Evolutionary conservation across 1,140 invertebrate species (phyloP), one percentile per base, ranked within the genome.

Genomic region (Maconellicoccus hirsutus): DNA sequence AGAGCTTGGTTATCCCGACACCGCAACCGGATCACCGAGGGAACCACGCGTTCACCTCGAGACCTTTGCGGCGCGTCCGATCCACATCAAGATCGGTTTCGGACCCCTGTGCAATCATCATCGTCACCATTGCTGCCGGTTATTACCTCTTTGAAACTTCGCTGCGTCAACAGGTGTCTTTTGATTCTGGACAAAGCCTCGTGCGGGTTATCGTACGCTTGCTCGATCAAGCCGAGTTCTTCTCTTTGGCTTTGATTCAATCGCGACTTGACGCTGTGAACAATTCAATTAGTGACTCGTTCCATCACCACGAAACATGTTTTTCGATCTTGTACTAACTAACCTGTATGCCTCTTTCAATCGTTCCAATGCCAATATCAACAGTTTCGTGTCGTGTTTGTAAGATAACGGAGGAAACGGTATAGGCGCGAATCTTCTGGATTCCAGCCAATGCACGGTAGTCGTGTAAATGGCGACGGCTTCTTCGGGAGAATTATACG

Each of bases 391-490:
- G 81, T 99, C 97, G 78, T 99, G 97, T 80, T 99, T 99, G 81
- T 99, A 99, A 0, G 96, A 98, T 0, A 99, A 83, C 0, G 98
- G 98, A 14, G 98, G 98, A 82, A 99, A 99, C 0, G 96, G 97
- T 76, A 99, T 99, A 0, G 97, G 98, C 0, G 96, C 96, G 82
- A 99, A 99, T 74, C 96, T 85, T 66, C 98, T 83, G 0, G 94
- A 98, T 79, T 99, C 98, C 16, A 99, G 82, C 98, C 98, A 99
- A 82, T 99, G 97, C 0, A 99, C 97, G 3, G 96, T 98, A 0
- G 97, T 99, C 0, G 97, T 99, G 78, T 99, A 99, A 77, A 99
- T 99, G 21, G 97, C 97, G 61, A 99, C 97, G 29, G 96, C 97
- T 86, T 99, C 98, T 80, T 99, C 98, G 3, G 97, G 94, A 12